phyloP scores from a whole-genome alignment of 2,797 vertebrate genomes.

The Acridotheres tristis region DNA sequence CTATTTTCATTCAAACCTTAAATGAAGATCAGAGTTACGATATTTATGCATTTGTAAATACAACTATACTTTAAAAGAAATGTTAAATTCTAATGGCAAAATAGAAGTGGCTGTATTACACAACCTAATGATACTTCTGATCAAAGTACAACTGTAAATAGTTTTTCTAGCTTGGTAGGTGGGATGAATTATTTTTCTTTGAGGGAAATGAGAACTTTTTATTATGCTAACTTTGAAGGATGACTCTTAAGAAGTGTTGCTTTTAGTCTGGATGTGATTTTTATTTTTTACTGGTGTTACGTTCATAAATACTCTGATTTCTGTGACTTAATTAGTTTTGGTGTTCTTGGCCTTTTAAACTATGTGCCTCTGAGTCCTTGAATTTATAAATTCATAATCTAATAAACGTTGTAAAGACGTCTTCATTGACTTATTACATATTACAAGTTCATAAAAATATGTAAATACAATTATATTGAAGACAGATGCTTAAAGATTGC shows the following conservation, averaged over 20 bases:
- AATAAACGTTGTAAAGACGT: conserved; percentile 83
- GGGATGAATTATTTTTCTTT: conserved; percentile 81
- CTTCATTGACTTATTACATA: conserved; percentile 70
- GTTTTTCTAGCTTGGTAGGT: conserved; percentile 80
- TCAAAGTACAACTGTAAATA: conserved; percentile 81
- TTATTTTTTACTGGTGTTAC: conserved; percentile 76
- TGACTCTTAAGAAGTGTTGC: conserved; percentile 72
- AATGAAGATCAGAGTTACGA: conserved; percentile 67
- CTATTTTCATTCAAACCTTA: conserved; percentile 67
- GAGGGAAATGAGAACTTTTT: conserved; percentile 77
- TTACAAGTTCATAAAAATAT: conserved; percentile 51
- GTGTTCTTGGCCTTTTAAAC: conserved; percentile 79
- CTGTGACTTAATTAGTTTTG: conserved; percentile 76
- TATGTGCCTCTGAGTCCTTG: conserved; percentile 82
- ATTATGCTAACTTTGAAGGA: conserved; percentile 78
- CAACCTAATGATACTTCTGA: conserved; percentile 69
- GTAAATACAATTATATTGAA: conserved; percentile 64
- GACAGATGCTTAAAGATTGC: conserved; percentile 46
- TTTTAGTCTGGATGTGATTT: conserved; percentile 72
- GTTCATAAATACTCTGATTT: conserved; percentile 70
- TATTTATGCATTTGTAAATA: conserved; percentile 84
- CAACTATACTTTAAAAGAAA: conserved; percentile 70
- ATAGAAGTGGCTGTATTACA: conserved; percentile 64
- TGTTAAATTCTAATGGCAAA: conserved; percentile 69
- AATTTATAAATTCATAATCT: conserved; percentile 82